Evolutionary conservation across 2,113 vertebrate genomes (phyloP), one percentile per base, ranked within the genome.

Genomic region (Sakesphorus luctuosus): DNA sequence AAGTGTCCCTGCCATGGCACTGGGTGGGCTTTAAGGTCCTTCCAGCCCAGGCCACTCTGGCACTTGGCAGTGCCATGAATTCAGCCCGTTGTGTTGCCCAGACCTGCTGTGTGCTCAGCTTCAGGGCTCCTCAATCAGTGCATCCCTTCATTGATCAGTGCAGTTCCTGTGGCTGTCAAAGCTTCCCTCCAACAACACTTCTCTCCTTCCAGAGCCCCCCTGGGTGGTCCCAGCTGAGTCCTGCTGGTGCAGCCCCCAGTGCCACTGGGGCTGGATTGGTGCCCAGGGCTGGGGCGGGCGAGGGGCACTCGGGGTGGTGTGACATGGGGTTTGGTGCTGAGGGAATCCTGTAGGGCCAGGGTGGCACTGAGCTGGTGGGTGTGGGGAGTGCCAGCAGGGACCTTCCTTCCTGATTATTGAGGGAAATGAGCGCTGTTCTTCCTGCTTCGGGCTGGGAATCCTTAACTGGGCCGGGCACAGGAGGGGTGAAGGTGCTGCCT

Each of bases 221-320:
- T 72, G 67, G 62, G 63, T 69, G 67, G 62, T 69, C 83, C 43
- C 55, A 56, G 1, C 33, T 43, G 8, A 36, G 43, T 53, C 33
- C 52, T 40, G 40, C 40, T 40, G 40, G 40, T 40, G 40, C 40
- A 40, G 40, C 8, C 13, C 46, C 6, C 52, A 40, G 36, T 67
- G 17, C 55, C 47, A 55, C 8, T 43, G 88, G 90, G 81, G 62
- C 76, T 79, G 82, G 69, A 68, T 31, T 33, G 53, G 12, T 62
- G 81, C 49, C 61, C 81, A 83, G 89, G 76, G 1, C 46, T 75
- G 92, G 83, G 82, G 83, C 0, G 20, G 92, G 92, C n/a, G 69
- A 71, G n/a, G 88, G 95, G 23, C 47, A 67, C n/a, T 29, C 81
- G 38, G n/a, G 69, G 79, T 36, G 92, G 90, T 80, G 96, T 94